A percentile compares a stretch with the other conserved stretches of the same genome.
phyloP scores from a whole-genome alignment of 2,797 vertebrate genomes.

The Antrozous pallidus region DNA sequence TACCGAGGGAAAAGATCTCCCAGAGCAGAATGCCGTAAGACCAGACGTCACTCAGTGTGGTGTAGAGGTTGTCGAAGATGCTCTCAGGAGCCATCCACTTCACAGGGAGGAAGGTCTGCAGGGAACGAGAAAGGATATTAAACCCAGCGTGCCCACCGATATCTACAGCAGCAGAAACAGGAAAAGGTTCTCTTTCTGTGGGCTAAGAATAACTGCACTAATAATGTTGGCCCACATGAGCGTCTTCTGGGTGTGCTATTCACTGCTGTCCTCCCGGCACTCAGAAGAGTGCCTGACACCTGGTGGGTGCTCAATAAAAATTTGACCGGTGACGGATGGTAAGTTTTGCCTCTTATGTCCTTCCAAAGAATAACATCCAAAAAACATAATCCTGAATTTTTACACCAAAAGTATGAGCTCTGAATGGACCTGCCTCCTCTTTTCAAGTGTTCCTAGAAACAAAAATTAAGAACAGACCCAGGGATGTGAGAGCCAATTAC shows the following conservation, averaged over 20 bases:
- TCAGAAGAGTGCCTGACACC: not conserved
- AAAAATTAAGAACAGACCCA: constrained; percentile 8
- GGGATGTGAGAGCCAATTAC: not conserved
- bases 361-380: not conserved
- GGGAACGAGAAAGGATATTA: not conserved
- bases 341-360: not conserved
- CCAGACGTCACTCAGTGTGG: constrained; percentile 97
- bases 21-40: constrained; percentile 98
- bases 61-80: constrained; percentile 99
- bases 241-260: not conserved
- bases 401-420: not conserved
- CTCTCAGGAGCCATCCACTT: constrained; percentile 99
- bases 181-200: too few relatives aligned
- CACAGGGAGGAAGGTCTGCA: constrained; percentile 96
- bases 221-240: not conserved
- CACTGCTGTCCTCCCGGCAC: not conserved
- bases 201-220: not conserved
- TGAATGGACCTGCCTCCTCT: not conserved
- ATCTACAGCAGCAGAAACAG: not conserved
- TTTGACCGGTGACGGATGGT: not conserved
- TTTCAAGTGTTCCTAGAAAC: not conserved
- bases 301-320: not conserved
- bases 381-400: not conserved
- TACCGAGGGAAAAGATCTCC: constrained; percentile 99
- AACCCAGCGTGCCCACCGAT: accelerated